Evolutionary conservation across 2,888 invertebrate genomes (phyloP).

Genomic region (Chymomyza procnemis): DNA sequence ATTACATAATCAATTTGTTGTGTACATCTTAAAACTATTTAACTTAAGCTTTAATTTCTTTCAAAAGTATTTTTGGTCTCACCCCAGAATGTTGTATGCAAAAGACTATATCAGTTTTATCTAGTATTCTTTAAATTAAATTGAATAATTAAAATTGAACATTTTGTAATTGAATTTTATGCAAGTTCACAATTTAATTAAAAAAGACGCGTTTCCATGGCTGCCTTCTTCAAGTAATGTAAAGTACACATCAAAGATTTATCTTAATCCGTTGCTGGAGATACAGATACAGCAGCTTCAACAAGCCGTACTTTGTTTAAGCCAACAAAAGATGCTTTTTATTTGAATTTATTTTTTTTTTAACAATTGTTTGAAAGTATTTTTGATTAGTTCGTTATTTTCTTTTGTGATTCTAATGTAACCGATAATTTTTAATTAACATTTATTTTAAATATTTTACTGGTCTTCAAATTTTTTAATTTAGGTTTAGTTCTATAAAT

Average conservation of each 20-base stretch:
- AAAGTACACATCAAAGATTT: conserved; percentile 34
- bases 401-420: background rate
- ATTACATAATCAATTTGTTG: background rate
- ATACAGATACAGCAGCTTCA: background rate
- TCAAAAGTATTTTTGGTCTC: background rate
- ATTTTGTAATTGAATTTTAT: background rate
- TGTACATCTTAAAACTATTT: background rate
- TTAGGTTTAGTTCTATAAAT: no score
- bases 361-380: background rate
- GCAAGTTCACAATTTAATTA: background rate
- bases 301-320: background rate
- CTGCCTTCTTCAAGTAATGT: conserved; percentile 20
- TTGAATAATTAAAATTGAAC: background rate
- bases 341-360: background rate
- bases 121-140: background rate
- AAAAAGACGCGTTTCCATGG: background rate
- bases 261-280: conserved; percentile 1
- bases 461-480: no score
- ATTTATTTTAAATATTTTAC: no score
- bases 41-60: background rate
- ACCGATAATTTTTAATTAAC: background rate
- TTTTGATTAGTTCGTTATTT: background rate
- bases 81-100: background rate
- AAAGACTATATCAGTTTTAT: background rate
- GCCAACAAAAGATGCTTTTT: background rate